Evolutionary conservation across 2,797 vertebrate species (phyloP).

Genomic region (Coregonus ussuriensis): DNA sequence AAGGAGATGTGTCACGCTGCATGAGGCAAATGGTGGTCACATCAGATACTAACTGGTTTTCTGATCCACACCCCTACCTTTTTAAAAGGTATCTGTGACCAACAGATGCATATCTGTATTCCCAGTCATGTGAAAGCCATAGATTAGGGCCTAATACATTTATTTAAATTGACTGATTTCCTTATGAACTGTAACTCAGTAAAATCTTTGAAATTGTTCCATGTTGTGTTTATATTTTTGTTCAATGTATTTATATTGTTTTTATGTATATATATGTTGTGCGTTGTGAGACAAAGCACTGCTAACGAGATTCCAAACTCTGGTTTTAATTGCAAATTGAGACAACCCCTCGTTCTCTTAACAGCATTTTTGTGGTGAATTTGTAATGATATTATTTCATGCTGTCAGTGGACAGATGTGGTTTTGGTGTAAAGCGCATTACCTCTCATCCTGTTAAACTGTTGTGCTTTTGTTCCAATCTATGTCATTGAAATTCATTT

Average conservation of each 20-base stretch:
- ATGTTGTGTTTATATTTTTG: slow-evolving; percentile 59
- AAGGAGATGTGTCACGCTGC: too few species aligned
- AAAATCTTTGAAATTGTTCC: too few species aligned
- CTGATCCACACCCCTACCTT: too few species aligned
- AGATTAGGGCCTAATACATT: too few species aligned
- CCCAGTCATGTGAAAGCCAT: too few species aligned
- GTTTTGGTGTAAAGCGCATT: slow-evolving; percentile 78
- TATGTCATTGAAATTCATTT: slow-evolving; percentile 83
- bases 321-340: slow-evolving; percentile 81
- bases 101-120: too few species aligned
- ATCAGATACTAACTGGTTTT: too few species aligned
- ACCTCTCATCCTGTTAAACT: slow-evolving; percentile 69
- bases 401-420: slow-evolving; percentile 64
- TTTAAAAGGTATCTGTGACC: too few species aligned
- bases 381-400: slow-evolving; percentile 69
- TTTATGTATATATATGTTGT: not conserved
- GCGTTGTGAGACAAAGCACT: slow-evolving; percentile 76
- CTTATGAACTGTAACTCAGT: too few species aligned
- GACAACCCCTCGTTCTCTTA: slow-evolving; percentile 56
- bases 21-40: too few species aligned
- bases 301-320: slow-evolving; percentile 77
- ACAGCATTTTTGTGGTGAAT: slow-evolving; percentile 73
- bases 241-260: slow-evolving; percentile 57
- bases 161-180: too few species aligned
- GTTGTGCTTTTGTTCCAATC: slow-evolving; percentile 79